Conservation (phyloP, 1,140 invertebrate species). For the Zaprionus gabonicus region DNA sequence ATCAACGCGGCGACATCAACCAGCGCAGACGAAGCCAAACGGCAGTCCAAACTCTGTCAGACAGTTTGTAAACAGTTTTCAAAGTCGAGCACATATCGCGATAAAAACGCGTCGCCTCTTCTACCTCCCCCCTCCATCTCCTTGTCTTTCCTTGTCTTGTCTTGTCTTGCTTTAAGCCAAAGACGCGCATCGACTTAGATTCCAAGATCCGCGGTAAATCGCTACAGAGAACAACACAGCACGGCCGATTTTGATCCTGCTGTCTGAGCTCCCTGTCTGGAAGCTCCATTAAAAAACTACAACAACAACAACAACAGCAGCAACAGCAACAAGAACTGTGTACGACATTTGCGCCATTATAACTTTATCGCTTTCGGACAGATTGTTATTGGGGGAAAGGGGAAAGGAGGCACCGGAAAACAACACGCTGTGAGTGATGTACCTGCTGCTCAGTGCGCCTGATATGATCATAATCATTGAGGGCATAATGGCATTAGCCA, state of each 20-base stretch:
- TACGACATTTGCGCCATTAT: slow-evolving; percentile 82
- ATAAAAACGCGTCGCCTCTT: slow-evolving; percentile 51
- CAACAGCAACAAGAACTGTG: slow-evolving; percentile 50
- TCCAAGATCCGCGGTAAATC: slow-evolving; percentile 37
- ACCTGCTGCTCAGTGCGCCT: slow-evolving; percentile 53
- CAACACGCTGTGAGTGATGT: slow-evolving; percentile 62
- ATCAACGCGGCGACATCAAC: slow-evolving; percentile 71
- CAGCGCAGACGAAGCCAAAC: slow-evolving; percentile 48
- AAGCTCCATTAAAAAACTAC: slow-evolving; percentile 62
- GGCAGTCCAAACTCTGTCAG: slow-evolving; percentile 81
- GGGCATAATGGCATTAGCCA: slow-evolving; percentile 70
- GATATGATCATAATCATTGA: slow-evolving; percentile 58
- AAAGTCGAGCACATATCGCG: slow-evolving; percentile 68
- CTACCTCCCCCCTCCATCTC: background rate
- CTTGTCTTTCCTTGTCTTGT: background rate
- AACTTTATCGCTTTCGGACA: slow-evolving; percentile 83
- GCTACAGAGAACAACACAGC: background rate
- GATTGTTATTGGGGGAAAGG: slow-evolving; percentile 61
- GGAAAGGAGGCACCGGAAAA: background rate
- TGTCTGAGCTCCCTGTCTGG: slow-evolving; percentile 9
- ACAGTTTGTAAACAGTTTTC: slow-evolving; percentile 82
- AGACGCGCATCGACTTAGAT: slow-evolving; percentile 69
- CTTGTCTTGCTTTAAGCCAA: slow-evolving; percentile 61
- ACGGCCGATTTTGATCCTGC: slow-evolving; percentile 1
- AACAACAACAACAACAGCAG: background rate